A percentile compares a stretch with the other conserved stretches of the same genome.
phyloP scores from a whole-genome alignment of 2,888 invertebrate genomes.

The Drosophila quasianomalipes region DNA sequence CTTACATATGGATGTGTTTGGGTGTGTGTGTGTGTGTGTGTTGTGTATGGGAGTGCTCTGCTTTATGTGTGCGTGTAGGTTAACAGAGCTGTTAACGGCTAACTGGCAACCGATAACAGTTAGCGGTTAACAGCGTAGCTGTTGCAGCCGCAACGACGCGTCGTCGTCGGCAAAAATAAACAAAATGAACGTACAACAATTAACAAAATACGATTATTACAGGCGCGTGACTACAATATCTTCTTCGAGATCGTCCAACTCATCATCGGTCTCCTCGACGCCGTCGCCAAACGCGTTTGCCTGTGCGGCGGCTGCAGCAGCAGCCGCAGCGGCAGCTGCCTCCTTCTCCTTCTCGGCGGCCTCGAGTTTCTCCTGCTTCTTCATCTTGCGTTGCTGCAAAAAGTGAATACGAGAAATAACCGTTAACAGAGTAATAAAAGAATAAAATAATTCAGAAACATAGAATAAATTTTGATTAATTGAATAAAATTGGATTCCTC shows the following conservation, averaged over 20 bases:
- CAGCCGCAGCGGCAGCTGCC: constrained; percentile 88
- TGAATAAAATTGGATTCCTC: constrained; percentile 88
- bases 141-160: constrained; percentile 48
- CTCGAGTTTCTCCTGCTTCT: constrained; percentile 88
- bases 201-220: constrained; percentile 84
- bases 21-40: constrained; percentile 19
- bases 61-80: constrained; percentile 17
- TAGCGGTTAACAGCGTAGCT: constrained; percentile 38
- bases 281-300: constrained; percentile 70
- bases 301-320: constrained; percentile 85
- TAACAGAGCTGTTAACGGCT: constrained; percentile 25
- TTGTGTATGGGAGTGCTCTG: constrained; percentile 12
- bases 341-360: constrained; percentile 88
- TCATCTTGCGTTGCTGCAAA: constrained; percentile 88
- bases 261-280: constrained; percentile 93
- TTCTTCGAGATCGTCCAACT: constrained; percentile 95
- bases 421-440: neutral
- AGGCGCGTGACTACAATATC: constrained; percentile 95
- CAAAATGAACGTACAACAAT: constrained; percentile 62
- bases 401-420: neutral
- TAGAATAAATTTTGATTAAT: constrained; percentile 88
- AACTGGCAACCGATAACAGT: constrained; percentile 5
- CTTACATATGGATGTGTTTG: constrained; percentile 14
- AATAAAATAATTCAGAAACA: constrained; percentile 76
- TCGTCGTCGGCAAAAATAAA: constrained; percentile 49